phyloP scores from a whole-genome alignment of 2,888 invertebrate genomes.

The Willowsia nigromaculata region DNA sequence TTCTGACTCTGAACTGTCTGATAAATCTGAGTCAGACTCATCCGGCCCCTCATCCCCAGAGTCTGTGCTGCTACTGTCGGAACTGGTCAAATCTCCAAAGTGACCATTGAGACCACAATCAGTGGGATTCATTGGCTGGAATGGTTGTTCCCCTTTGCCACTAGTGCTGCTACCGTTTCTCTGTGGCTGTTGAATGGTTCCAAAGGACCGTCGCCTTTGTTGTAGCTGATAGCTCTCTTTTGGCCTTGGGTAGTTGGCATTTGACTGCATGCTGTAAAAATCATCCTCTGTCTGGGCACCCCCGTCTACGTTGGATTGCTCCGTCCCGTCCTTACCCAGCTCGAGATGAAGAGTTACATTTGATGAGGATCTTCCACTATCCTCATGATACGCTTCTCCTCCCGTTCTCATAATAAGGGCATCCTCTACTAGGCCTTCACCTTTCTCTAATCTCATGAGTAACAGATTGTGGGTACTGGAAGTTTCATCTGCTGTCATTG shows the following conservation, averaged over 20 bases:
- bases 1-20: constrained; percentile 54
- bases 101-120: constrained; percentile 44
- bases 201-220: constrained; percentile 43
- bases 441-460: constrained; percentile 20
- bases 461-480: background rate
- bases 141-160: background rate
- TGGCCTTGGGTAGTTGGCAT: constrained; percentile 62
- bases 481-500: background rate
- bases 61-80: constrained; percentile 62
- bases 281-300: background rate
- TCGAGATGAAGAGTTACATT: constrained; percentile 48
- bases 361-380: constrained; percentile 46
- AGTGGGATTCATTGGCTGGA: constrained; percentile 35
- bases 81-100: constrained; percentile 12
- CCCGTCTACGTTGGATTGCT: background rate
- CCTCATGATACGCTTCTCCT: background rate
- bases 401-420: background rate
- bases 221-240: constrained; percentile 64
- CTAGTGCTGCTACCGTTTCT: background rate
- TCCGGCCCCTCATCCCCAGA: constrained; percentile 33
- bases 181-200: constrained; percentile 14
- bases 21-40: constrained; percentile 46
- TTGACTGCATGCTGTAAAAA: constrained; percentile 52
- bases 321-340: constrained; percentile 11
- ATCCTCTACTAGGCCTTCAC: background rate